Evolutionary conservation across 2,888 invertebrate genomes (phyloP).

Genomic region (Acleris emargana): DNA sequence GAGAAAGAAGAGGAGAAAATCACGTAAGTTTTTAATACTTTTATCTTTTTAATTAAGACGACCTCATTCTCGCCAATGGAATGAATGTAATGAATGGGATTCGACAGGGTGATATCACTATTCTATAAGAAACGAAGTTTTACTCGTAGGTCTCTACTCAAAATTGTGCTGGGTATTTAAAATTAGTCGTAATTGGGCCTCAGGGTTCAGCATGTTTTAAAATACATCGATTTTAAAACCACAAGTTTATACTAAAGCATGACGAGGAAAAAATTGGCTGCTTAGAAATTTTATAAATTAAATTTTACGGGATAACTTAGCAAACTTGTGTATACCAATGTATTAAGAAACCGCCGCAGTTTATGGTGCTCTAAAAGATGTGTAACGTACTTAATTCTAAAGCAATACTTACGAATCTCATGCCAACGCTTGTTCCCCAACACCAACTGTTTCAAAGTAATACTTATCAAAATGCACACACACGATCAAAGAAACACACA

Average conservation of each 20-base stretch:
- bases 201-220: not conserved
- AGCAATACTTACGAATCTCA: slow-evolving; percentile 72
- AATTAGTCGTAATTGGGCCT: slow-evolving; percentile 17
- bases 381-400: slow-evolving; percentile 55
- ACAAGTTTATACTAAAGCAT: slow-evolving; percentile 1
- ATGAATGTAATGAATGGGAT: slow-evolving; percentile 1
- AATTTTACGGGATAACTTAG: not conserved
- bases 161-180: slow-evolving; percentile 24
- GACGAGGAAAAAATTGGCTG: not conserved
- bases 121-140: not conserved
- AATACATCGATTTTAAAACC: slow-evolving; percentile 1
- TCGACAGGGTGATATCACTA: slow-evolving; percentile 7
- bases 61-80: slow-evolving; percentile 1
- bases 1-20: slow-evolving; percentile 27
- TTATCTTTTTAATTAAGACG: slow-evolving; percentile 1
- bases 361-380: slow-evolving; percentile 38
- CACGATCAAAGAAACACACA: slow-evolving; percentile 57
- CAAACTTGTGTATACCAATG: slow-evolving; percentile 13
- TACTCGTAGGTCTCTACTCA: slow-evolving; percentile 16
- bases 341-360: slow-evolving; percentile 11
- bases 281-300: not conserved
- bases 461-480: slow-evolving; percentile 64
- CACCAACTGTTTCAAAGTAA: slow-evolving; percentile 74
- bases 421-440: slow-evolving; percentile 74
- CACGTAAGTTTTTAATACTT: slow-evolving; percentile 9